phyloP scores from a whole-genome alignment of 2,797 vertebrate genomes.

The Lithobates pipiens region DNA sequence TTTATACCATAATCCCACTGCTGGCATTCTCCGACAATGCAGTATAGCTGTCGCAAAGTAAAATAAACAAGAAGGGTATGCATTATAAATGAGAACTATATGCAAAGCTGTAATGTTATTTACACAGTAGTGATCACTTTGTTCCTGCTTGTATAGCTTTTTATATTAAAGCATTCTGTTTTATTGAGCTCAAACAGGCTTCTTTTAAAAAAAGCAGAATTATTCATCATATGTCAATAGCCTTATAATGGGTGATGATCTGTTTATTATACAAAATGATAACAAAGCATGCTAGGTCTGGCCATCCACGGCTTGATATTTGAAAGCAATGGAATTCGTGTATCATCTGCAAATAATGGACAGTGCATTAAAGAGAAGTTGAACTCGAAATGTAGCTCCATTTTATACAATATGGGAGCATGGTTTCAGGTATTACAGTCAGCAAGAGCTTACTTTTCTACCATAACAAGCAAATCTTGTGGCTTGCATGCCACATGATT shows the following conservation, averaged over 20 bases:
- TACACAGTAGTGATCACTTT: not conserved
- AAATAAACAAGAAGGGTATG: conserved; percentile 32
- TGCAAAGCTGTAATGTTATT: conserved; percentile 41
- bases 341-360: not conserved
- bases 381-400: too few relatives aligned
- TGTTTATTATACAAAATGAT: not conserved
- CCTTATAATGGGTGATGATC: not conserved
- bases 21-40: not conserved
- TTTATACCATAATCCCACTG: not conserved
- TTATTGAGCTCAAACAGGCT: conserved; percentile 18
- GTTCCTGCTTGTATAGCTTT: not conserved
- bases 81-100: conserved; percentile 61
- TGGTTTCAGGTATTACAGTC: not conserved
- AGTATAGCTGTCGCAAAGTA: conserved; percentile 11
- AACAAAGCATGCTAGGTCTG: not conserved
- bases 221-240: not conserved
- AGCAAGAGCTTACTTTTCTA: not conserved
- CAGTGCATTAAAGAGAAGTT: not conserved
- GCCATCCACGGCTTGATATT: not conserved
- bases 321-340: not conserved
- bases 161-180: not conserved
- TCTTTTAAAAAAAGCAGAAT: not conserved
- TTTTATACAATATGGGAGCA: not conserved
- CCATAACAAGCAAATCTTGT: not conserved
- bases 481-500: too few relatives aligned